phyloP scores from a whole-genome alignment of 2,113 vertebrate genomes.

The Camelus dromedarius region DNA sequence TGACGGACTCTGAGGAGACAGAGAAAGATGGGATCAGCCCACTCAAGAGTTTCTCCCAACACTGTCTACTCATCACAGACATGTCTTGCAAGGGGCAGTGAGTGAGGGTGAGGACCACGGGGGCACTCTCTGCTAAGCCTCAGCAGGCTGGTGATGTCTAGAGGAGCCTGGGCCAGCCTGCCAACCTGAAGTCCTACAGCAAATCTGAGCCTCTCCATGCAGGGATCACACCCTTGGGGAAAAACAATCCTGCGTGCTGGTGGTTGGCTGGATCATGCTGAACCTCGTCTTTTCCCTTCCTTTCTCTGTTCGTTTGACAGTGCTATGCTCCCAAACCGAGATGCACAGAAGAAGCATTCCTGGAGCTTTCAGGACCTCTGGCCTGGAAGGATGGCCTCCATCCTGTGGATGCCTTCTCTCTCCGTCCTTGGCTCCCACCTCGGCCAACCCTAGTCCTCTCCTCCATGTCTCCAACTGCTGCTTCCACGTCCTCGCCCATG shows the following conservation, averaged over 20 bases:
- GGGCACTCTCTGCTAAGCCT: neutral
- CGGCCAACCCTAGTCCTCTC: neutral
- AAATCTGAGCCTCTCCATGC: neutral
- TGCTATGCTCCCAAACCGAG: neutral
- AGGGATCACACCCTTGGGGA: neutral
- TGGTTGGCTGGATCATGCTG: neutral
- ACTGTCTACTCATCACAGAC: neutral
- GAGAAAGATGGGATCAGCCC: constrained; percentile 45
- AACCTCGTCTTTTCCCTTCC: neutral
- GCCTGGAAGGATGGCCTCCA: neutral
- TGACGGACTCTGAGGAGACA: constrained; percentile 84
- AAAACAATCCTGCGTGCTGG: neutral
- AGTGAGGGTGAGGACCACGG: neutral
- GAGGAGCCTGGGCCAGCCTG: neutral
- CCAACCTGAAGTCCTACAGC: neutral
- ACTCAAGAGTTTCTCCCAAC: neutral
- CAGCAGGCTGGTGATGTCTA: neutral
- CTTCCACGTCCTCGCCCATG: neutral
- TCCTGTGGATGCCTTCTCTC: neutral
- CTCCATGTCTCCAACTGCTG: neutral
- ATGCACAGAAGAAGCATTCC: neutral
- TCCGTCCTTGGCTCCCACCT: neutral
- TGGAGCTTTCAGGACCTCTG: neutral
- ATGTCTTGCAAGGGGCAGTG: neutral
- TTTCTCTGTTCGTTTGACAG: neutral